These are phyloP conservation scores for Toxotes jaculatrix DNA, from an alignment of 2,113 vertebrate genomes.

Conservation along the genomic window DNA sequence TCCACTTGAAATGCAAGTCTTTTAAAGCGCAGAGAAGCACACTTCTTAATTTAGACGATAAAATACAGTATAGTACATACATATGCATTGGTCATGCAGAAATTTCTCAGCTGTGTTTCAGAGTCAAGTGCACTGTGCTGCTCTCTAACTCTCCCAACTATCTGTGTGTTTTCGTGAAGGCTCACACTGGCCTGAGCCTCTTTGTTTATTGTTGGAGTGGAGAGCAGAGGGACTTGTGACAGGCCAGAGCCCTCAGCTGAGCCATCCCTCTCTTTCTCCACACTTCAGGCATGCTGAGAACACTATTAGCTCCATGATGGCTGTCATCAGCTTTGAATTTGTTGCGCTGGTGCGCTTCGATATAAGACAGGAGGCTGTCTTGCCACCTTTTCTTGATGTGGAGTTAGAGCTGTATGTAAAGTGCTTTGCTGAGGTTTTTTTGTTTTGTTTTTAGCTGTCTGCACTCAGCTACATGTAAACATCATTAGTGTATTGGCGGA, in stretches of 20 bases:
- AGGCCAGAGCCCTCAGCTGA: conserved; percentile 58
- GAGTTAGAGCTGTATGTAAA: background rate
- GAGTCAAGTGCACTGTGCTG: conserved; percentile 29
- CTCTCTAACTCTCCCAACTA: conserved; percentile 37
- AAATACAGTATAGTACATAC: background rate
- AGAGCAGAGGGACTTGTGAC: conserved; percentile 48
- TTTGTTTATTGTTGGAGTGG: conserved; percentile 78
- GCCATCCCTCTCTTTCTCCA: conserved; percentile 59
- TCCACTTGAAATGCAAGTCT: conserved; percentile 41
- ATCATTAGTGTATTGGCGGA: conserved; percentile 22
- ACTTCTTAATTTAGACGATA: background rate
- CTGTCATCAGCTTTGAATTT: conserved; percentile 60
- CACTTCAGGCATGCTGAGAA: conserved; percentile 48
- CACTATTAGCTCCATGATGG: conserved; percentile 50
- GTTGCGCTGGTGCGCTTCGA: conserved; percentile 1
- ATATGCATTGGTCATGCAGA: background rate
- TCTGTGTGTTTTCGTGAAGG: conserved; percentile 51
- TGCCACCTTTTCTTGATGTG: background rate
- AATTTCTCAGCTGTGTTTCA: background rate
- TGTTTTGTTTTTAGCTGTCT: background rate
- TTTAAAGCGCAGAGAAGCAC: background rate
- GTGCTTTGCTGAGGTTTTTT: background rate
- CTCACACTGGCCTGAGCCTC: conserved; percentile 46
- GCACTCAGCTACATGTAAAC: background rate
- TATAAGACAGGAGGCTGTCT: background rate